Evolutionary conservation across 2,888 invertebrate species (phyloP).

Genomic region (Sesamia inferens): DNA sequence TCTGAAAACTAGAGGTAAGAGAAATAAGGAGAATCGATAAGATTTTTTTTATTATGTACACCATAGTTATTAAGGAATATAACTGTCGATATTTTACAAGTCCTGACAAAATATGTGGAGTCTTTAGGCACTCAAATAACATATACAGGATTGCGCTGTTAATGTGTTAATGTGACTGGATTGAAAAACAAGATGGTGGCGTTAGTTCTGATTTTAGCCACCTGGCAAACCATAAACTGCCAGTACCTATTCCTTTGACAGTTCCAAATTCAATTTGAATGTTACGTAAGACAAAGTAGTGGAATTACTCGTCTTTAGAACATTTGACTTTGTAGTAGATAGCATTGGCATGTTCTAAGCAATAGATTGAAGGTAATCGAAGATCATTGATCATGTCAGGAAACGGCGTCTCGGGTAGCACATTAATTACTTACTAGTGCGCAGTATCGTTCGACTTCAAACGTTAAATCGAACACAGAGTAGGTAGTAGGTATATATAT

Average conservation of each 20-base stretch:
- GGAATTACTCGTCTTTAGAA: background rate
- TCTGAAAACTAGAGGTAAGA: background rate
- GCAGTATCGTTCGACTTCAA: background rate
- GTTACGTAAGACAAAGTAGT: background rate
- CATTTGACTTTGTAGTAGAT: background rate
- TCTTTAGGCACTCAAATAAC: no score
- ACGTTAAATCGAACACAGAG: no score
- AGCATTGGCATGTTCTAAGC: background rate
- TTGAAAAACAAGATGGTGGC: background rate
- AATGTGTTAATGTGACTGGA: no score
- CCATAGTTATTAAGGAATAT: no score
- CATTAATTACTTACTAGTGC: conserved; percentile 15
- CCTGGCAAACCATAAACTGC: background rate
- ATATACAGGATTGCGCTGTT: no score
- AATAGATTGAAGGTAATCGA: background rate
- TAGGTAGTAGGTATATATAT: no score
- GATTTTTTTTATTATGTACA: no score
- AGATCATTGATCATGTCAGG: conserved; percentile 6
- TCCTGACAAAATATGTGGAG: no score
- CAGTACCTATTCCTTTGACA: conserved; percentile 4
- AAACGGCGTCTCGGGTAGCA: background rate
- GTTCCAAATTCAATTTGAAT: conserved; percentile 19
- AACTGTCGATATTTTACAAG: no score
- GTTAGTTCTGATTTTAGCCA: background rate
- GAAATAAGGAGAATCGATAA: background rate